Evolutionary conservation across 2,113 vertebrate genomes (phyloP).

Genomic region (Narcine bancroftii): DNA sequence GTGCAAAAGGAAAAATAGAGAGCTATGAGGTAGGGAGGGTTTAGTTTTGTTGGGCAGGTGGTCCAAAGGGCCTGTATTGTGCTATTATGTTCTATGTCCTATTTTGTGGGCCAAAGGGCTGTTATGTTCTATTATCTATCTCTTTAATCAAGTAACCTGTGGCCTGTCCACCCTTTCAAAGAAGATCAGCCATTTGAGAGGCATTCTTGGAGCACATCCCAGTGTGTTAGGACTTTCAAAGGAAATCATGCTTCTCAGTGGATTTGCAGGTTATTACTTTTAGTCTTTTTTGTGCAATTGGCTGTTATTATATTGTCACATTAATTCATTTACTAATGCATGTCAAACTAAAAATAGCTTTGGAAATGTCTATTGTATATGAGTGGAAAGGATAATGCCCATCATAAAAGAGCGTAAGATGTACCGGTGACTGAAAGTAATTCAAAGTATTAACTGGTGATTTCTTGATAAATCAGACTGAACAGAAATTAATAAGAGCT

Average conservation of each 20-base stretch:
- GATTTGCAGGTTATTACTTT: background rate
- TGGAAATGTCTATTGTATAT: background rate
- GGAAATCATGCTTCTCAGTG: background rate
- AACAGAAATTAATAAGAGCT: background rate
- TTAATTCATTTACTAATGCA: conserved; percentile 19
- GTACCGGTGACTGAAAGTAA: background rate
- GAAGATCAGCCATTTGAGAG: background rate
- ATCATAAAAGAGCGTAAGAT: background rate
- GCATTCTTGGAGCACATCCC: background rate
- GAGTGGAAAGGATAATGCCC: background rate
- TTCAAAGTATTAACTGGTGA: background rate
- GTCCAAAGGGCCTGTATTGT: too few relatives aligned
- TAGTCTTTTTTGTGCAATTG: background rate
- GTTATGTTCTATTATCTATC: too few relatives aligned
- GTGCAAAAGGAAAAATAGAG: too few relatives aligned
- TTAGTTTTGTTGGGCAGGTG: too few relatives aligned
- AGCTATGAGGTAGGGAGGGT: too few relatives aligned
- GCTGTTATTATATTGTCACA: background rate
- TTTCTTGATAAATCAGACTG: background rate
- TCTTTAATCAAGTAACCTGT: background rate
- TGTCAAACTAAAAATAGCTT: background rate
- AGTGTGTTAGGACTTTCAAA: background rate
- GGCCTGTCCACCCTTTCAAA: background rate
- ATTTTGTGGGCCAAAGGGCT: too few relatives aligned
- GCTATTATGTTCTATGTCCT: too few relatives aligned